Base-by-base conservation (phyloP, 2,797 vertebrate genomes). In the Acestrorhynchus altus region DNA sequence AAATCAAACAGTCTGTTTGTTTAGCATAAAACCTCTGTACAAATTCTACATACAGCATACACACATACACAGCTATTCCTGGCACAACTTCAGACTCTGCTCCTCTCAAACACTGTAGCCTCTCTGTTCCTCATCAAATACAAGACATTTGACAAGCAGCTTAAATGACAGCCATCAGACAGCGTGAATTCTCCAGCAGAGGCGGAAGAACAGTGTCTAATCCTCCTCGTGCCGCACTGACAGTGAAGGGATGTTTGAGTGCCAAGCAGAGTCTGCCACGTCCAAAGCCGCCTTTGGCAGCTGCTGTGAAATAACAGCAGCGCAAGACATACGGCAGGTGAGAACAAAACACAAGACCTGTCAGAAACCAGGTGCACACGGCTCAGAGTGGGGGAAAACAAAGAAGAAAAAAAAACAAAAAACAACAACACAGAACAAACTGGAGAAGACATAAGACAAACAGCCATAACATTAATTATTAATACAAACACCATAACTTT, bases 41-140 rank as follows among this genome's bases (percentile, higher is more conserved):
- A 51, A 8, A 18, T 20, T 52, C 49, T 9, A 1, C 18, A 20
- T 18, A 64, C 83, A 79, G 79, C 28, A 84, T 69, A 80, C 68
- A 79, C 47, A 86, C 74, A 85, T 44, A 76, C 18, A 65, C 35
- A 24, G n/a, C 51, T 78, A 28, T 74, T 79, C 31, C 54, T 35
- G 46, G 26, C 66, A 35, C 26, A 63, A 40, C 31, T 20, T 42
- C 31, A 51, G 40, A 31, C 44, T 28, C 22, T 18, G 26, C 63
- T n/a, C 18, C 7, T 47, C 42, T 51, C 22, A 57, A 60, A 40
- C 52, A 31, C 26, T 56, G 0, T 42, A 12, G 49, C 51, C 61
- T 59, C 44, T 56, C 44, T 24, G 51, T 26, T 69, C n/a, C 35
- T 77, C 26, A 20, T 70, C 31, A 57, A 76, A 60, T 24, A 11